A percentile compares a stretch with the other conserved stretches of the same genome.
Conservation (phyloP, 2,797 vertebrate genomes). For the Falco concolor region DNA sequence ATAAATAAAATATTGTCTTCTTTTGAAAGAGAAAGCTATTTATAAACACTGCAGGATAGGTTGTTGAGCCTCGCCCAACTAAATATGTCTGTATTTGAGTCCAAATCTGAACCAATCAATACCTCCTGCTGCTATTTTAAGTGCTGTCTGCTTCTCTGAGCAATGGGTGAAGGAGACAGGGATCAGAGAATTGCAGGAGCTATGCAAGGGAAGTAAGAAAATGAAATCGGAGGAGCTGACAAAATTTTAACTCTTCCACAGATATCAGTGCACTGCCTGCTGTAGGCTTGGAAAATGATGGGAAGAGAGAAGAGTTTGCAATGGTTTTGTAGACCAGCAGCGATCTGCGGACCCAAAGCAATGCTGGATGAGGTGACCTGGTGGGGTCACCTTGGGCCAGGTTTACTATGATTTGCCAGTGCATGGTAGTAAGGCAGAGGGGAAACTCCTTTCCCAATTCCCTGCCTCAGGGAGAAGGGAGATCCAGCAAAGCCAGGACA, state of each 20-base stretch:
- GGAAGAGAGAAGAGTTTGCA: neutral
- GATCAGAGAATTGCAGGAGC: neutral
- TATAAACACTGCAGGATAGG: neutral
- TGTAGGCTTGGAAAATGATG: neutral
- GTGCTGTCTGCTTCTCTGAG: neutral
- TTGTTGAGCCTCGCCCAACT: neutral
- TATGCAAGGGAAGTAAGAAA: neutral
- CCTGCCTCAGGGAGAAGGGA: neutral
- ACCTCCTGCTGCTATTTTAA: conserved; percentile 33
- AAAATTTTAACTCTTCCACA: neutral
- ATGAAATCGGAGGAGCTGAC: neutral
- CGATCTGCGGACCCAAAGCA: neutral
- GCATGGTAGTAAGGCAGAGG: neutral
- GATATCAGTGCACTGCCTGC: neutral
- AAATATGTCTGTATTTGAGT: neutral
- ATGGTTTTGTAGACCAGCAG: neutral
- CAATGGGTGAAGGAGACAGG: neutral
- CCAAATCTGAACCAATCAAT: conserved; percentile 21
- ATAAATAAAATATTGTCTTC: conserved; percentile 58
- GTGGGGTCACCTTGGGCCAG: neutral
- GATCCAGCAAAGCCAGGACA: neutral
- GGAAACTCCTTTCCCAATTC: neutral
- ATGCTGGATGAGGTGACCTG: neutral
- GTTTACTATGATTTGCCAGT: neutral
- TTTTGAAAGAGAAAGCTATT: conserved; percentile 27